Conservation (phyloP, 2,888 invertebrate species). For the Cheilosia variabilis region DNA sequence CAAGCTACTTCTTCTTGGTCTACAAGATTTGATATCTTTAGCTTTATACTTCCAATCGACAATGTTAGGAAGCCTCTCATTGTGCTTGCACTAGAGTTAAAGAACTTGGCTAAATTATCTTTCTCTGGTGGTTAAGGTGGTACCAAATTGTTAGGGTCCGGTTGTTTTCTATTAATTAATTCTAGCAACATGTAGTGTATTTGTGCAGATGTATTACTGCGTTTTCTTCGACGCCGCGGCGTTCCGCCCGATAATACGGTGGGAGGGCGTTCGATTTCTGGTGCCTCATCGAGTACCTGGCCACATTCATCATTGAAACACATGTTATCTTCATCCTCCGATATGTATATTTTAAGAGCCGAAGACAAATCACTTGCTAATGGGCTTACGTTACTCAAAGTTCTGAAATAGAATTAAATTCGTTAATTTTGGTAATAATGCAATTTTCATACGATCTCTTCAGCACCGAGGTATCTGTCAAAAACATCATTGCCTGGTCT, state of each 20-base stretch:
- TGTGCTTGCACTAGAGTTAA: background rate
- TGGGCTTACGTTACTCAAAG: background rate
- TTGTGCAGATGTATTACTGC: background rate
- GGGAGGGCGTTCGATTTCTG: background rate
- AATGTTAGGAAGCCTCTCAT: background rate
- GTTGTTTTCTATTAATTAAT: background rate
- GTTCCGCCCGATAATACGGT: background rate
- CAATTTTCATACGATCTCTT: background rate
- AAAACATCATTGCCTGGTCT: conserved; percentile 4
- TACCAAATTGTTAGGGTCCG: background rate
- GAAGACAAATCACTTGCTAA: background rate
- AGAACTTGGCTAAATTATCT: background rate
- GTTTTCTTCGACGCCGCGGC: background rate
- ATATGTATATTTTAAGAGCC: background rate
- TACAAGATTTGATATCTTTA: background rate
- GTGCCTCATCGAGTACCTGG: background rate
- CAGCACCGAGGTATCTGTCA: background rate
- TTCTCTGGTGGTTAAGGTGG: background rate
- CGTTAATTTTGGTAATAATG: background rate
- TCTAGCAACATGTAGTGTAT: background rate
- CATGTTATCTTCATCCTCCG: background rate
- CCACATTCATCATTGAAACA: background rate
- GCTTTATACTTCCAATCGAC: background rate
- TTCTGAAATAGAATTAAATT: background rate
- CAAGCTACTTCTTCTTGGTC: background rate